phyloP scores from a whole-genome alignment of 2,888 invertebrate genomes.

The Griposia aprilina region DNA sequence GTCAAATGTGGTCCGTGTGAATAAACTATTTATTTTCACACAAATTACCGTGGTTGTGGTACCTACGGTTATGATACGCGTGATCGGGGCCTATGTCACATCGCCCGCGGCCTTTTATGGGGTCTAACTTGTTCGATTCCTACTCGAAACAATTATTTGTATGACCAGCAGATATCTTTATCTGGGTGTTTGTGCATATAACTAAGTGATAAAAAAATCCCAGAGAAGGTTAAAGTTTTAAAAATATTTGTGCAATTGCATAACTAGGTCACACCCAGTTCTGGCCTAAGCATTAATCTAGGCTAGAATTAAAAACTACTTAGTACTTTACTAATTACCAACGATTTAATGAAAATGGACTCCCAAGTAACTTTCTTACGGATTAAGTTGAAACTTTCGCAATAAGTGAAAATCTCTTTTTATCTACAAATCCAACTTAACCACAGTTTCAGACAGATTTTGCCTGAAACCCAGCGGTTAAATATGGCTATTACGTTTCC shows the following conservation, averaged over 20 bases:
- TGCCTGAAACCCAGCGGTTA: conserved; percentile 49
- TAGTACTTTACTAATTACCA: conserved; percentile 29
- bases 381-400: conserved; percentile 38
- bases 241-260: background rate
- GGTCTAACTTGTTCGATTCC: background rate
- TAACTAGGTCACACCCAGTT: conserved; percentile 1
- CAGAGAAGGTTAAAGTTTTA: background rate
- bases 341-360: conserved; percentile 26
- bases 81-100: background rate
- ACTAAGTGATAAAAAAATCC: background rate
- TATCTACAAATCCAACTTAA: conserved; percentile 24
- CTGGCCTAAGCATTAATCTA: background rate
- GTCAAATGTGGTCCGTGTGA: no score
- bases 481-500: conserved; percentile 35
- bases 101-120: background rate
- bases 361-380: background rate
- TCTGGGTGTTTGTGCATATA: background rate
- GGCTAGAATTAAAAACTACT: conserved; percentile 18
- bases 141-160: background rate
- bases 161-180: background rate
- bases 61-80: no score
- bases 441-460: conserved; percentile 1
- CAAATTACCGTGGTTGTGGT: no score
- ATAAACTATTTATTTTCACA: no score
- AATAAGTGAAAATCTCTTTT: conserved; percentile 52